Conservation (phyloP, 2,113 vertebrate genomes). For the Globicephala melas region DNA sequence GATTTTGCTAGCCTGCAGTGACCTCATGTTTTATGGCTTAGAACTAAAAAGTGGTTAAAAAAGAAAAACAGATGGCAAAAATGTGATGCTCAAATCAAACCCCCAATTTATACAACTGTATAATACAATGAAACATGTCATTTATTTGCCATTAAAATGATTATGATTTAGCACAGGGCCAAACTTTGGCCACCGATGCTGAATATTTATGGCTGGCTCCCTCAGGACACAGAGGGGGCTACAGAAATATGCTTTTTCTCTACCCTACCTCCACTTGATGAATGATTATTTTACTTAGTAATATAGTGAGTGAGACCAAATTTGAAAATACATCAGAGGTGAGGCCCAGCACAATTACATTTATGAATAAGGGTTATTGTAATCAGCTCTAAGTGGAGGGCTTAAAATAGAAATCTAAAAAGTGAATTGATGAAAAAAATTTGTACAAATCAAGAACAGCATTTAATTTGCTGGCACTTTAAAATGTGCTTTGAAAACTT, state of each 20-base stretch:
- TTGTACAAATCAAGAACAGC: neutral
- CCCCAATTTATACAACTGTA: slow-evolving; percentile 63
- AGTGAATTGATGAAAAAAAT: neutral
- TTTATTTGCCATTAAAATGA: slow-evolving; percentile 43
- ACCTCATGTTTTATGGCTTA: slow-evolving; percentile 69
- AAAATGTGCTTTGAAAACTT: neutral
- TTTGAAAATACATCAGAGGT: slow-evolving; percentile 5
- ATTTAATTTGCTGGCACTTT: neutral
- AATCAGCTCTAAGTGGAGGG: neutral
- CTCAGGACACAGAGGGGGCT: neutral
- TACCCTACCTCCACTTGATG: neutral
- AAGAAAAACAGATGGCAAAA: slow-evolving; percentile 57
- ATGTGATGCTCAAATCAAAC: slow-evolving; percentile 68
- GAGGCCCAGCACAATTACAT: neutral
- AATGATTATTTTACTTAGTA: slow-evolving; percentile 50
- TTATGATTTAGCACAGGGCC: neutral
- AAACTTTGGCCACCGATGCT: neutral
- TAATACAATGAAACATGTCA: slow-evolving; percentile 75
- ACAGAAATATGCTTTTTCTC: neutral
- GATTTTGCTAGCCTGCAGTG: neutral
- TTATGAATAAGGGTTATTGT: neutral
- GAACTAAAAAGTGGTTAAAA: slow-evolving; percentile 59
- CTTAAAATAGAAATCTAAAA: slow-evolving; percentile 3
- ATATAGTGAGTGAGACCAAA: neutral
- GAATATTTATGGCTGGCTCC: neutral